A percentile compares a stretch with the other conserved stretches of the same genome.
Conservation (phyloP, 2,888 invertebrate species). For the Ormyrus labotus region DNA sequence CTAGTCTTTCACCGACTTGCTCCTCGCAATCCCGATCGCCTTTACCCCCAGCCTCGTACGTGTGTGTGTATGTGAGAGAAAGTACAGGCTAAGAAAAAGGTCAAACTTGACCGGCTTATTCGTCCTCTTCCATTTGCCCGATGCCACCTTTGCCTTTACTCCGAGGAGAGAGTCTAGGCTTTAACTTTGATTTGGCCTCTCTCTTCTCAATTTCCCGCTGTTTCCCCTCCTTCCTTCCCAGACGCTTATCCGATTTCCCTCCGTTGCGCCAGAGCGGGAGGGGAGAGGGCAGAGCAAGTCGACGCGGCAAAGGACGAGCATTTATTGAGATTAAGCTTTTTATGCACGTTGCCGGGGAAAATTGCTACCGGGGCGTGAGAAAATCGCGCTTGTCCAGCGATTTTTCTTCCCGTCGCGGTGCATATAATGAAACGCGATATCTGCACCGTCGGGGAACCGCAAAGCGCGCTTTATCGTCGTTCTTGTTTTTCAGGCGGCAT, state of each 20-base stretch:
- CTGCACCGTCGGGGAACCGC: too few species aligned
- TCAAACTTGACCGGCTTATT: conserved; percentile 32
- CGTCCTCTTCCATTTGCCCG: conserved; percentile 21
- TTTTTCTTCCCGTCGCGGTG: conserved; percentile 14
- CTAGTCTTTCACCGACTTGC: background rate
- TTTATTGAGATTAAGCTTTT: conserved; percentile 45
- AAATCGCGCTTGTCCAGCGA: conserved; percentile 21
- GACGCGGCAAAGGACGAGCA: conserved; percentile 5
- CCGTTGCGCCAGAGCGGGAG: background rate
- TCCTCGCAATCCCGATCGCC: conserved; percentile 30
- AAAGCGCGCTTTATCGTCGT: too few species aligned
- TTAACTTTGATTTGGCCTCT: conserved; percentile 31
- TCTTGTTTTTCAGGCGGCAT: too few species aligned
- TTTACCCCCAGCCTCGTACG: background rate
- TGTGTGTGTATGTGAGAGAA: background rate
- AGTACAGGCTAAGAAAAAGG: background rate
- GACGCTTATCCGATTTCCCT: background rate
- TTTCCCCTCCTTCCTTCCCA: background rate
- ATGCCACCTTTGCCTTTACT: background rate
- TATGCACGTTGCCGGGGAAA: conserved; percentile 26
- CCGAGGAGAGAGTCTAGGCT: background rate
- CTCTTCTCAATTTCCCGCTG: background rate
- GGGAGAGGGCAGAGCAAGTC: conserved; percentile 1
- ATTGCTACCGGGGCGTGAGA: background rate
- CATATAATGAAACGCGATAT: conserved; percentile 25